Conservation (phyloP, 2,797 vertebrate species). For the Carduelis carduelis region DNA sequence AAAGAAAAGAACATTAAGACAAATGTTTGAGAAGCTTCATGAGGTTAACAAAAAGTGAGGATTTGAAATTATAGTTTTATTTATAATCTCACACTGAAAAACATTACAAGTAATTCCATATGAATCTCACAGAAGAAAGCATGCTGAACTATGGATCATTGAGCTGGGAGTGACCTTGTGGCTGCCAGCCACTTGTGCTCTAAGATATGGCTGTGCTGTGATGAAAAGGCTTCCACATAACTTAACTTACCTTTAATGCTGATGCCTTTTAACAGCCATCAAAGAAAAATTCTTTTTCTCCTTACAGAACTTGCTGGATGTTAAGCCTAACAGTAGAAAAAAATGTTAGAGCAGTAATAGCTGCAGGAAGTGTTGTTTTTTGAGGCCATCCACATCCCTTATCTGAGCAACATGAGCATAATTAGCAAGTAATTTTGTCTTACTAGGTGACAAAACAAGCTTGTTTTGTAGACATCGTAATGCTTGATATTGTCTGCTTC, state of each 20-base stretch:
- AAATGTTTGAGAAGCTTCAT: background rate
- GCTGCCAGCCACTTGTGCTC: background rate
- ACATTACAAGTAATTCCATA: background rate
- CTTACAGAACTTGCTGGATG: background rate
- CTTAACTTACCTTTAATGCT: background rate
- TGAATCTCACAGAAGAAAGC: background rate
- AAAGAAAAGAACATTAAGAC: background rate
- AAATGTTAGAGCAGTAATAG: background rate
- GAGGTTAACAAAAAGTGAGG: background rate
- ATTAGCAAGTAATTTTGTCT: slow-evolving; percentile 18
- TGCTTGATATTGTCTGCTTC: background rate
- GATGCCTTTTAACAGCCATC: background rate
- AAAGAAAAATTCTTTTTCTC: background rate
- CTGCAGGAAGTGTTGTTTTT: background rate
- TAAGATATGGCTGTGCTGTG: background rate
- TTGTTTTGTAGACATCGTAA: background rate
- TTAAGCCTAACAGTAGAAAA: background rate
- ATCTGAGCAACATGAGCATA: background rate
- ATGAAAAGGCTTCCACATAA: background rate
- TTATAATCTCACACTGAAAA: background rate
- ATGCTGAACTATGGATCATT: background rate
- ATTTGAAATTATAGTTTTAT: background rate
- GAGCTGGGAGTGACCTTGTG: background rate
- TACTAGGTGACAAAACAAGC: background rate
- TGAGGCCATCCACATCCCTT: background rate